Evolutionary conservation across 2,113 vertebrate species (phyloP).

Genomic region (Psittacula cyanocephala): DNA sequence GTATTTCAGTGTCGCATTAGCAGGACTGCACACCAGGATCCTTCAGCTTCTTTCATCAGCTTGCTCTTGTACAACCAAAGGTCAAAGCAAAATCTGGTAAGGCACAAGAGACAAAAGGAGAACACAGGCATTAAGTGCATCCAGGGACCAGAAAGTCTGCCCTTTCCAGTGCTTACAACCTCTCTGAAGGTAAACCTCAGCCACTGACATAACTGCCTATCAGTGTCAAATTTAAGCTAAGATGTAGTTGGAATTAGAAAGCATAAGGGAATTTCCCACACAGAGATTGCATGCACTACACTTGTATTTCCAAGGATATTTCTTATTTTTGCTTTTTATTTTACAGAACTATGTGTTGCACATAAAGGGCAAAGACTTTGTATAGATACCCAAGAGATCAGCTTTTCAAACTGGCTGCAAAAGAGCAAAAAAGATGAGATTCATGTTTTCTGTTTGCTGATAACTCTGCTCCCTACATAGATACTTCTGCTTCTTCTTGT

Average conservation of each 20-base stretch:
- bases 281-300: not conserved
- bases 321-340: not conserved
- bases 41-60: not conserved
- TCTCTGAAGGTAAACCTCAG: not conserved
- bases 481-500: not conserved
- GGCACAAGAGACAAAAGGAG: not conserved
- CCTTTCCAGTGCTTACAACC: not conserved
- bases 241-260: not conserved
- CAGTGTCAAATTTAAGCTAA: not conserved
- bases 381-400: not conserved
- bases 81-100: not conserved
- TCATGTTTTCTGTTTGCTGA: not conserved
- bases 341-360: not conserved
- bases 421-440: not conserved
- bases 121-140: not conserved
- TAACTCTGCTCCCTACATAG: not conserved
- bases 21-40: not conserved
- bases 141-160: not conserved
- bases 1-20: not conserved
- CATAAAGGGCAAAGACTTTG: not conserved
- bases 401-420: not conserved
- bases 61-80: not conserved
- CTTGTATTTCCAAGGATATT: not conserved
- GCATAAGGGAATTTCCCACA: not conserved
- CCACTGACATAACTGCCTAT: not conserved